A percentile compares a stretch with the other conserved stretches of the same genome.
Conservation (phyloP, 1,140 invertebrate genomes). For the Neodiprion pinetum region DNA sequence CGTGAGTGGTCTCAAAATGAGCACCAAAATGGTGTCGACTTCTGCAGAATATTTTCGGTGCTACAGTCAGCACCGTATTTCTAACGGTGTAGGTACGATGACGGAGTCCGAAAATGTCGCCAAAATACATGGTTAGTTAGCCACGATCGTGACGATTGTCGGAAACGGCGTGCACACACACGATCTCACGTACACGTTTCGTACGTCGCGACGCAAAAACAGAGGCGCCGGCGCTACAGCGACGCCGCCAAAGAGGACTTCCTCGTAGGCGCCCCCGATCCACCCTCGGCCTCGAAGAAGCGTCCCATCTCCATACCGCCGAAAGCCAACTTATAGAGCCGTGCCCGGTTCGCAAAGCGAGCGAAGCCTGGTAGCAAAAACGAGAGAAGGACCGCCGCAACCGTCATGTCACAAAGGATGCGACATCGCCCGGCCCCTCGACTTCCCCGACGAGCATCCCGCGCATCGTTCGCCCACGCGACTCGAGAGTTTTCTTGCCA, state of each 20-base stretch:
- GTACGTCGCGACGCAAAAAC: slow-evolving; percentile 39
- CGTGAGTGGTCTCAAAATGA: too few species aligned
- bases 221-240: slow-evolving; percentile 49
- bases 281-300: slow-evolving; percentile 20
- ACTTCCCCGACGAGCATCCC: too few species aligned
- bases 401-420: neutral
- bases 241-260: slow-evolving; percentile 41
- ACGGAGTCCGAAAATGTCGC: too few species aligned
- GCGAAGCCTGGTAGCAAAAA: neutral
- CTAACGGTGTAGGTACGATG: too few species aligned
- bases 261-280: slow-evolving; percentile 39
- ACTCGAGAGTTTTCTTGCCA: slow-evolving; percentile 35
- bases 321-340: neutral
- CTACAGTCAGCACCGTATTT: too few species aligned
- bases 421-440: neutral
- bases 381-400: neutral
- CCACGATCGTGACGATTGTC: too few species aligned
- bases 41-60: too few species aligned
- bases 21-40: too few species aligned
- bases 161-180: too few species aligned
- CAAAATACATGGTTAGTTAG: too few species aligned
- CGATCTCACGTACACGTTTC: too few species aligned
- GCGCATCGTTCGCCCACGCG: neutral
- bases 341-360: neutral
- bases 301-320: slow-evolving; percentile 1